Conservation (phyloP, 2,797 vertebrate genomes). For the Gymnoscopelus braueri region DNA sequence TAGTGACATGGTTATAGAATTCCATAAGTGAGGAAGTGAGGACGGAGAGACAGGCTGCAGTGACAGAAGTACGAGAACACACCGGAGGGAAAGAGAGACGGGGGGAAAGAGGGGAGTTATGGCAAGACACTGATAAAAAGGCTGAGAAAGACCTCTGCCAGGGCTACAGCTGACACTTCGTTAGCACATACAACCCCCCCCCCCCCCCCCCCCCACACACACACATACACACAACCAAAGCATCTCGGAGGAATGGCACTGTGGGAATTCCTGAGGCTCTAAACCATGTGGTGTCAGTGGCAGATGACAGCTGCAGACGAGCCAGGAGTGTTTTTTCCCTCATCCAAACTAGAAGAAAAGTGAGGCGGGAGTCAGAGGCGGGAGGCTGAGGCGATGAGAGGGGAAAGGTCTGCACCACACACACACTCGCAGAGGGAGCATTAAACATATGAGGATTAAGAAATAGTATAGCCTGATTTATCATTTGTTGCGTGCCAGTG, state of each 20-base stretch:
- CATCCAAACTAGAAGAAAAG: slow-evolving; percentile 16
- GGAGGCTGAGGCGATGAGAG: slow-evolving; percentile 13
- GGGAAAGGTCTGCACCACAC: slow-evolving; percentile 10
- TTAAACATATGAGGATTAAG: too few relatives aligned
- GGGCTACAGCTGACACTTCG: slow-evolving; percentile 41
- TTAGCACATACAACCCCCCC: background rate
- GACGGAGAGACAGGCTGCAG: too few relatives aligned
- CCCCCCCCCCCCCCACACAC: background rate
- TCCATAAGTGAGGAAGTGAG: too few relatives aligned
- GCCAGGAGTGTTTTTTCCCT: slow-evolving; percentile 31
- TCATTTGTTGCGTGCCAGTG: too few relatives aligned
- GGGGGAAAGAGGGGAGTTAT: background rate
- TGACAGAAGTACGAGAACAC: slow-evolving; percentile 10
- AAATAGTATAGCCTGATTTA: too few relatives aligned
- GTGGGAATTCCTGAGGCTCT: slow-evolving; percentile 47
- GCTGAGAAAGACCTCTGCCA: slow-evolving; percentile 34
- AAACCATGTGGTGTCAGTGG: slow-evolving; percentile 44
- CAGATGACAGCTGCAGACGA: slow-evolving; percentile 55
- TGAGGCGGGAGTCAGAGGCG: background rate
- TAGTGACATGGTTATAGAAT: too few relatives aligned
- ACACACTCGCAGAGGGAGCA: too few relatives aligned
- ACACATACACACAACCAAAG: slow-evolving; percentile 26
- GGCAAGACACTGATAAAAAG: slow-evolving; percentile 49
- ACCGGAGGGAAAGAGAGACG: slow-evolving; percentile 6
- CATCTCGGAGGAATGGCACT: slow-evolving; percentile 47